Conservation (phyloP, 2,888 invertebrate genomes). For the Adelognathus sp. region DNA sequence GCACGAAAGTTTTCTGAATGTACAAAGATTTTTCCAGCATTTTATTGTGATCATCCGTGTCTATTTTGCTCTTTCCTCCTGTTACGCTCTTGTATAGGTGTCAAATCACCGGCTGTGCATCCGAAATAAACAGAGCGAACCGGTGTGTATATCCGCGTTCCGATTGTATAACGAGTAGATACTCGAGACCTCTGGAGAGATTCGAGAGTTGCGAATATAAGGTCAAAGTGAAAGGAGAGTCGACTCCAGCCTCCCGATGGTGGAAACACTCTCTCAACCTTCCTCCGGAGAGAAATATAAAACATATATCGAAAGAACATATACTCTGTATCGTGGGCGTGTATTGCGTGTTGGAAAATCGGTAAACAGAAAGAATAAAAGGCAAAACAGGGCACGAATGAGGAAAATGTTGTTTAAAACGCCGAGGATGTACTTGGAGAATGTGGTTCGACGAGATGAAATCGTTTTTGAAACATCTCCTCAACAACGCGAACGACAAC, state of each 20-base stretch:
- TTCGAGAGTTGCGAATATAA: neutral
- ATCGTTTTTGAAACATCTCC: slow-evolving; percentile 22
- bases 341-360: slow-evolving; percentile 5
- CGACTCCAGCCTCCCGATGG: neutral
- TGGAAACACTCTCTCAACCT: neutral
- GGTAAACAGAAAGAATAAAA: slow-evolving; percentile 14
- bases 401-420: slow-evolving; percentile 1
- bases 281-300: neutral
- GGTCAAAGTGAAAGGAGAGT: slow-evolving; percentile 25
- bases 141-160: slow-evolving; percentile 2
- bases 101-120: neutral
- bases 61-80: too few relatives aligned
- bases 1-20: too few relatives aligned
- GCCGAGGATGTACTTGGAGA: slow-evolving; percentile 11
- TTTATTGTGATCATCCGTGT: too few relatives aligned
- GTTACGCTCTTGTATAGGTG: too few relatives aligned
- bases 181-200: neutral
- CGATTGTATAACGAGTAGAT: slow-evolving; percentile 2
- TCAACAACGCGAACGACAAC: slow-evolving; percentile 1
- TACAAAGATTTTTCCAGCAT: too few relatives aligned
- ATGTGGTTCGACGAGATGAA: slow-evolving; percentile 26
- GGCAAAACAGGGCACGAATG: neutral
- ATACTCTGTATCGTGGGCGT: neutral
- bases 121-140: slow-evolving; percentile 16
- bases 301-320: slow-evolving; percentile 17